These are phyloP conservation scores for Elephantulus edwardii DNA, from an alignment of 2,113 vertebrate genomes.

Conservation along the genomic window DNA sequence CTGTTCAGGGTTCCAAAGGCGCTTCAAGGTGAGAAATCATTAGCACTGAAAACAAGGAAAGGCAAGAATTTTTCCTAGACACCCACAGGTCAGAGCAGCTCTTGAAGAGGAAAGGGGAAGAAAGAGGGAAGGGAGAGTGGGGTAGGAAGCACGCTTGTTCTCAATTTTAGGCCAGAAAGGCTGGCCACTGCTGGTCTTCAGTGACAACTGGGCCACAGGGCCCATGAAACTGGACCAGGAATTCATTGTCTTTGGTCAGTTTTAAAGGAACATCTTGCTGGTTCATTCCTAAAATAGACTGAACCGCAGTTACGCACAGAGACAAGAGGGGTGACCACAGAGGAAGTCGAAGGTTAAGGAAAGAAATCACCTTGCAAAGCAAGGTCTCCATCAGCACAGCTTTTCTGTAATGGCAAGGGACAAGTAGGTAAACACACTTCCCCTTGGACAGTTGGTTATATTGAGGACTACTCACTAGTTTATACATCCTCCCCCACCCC, in stretches of 20 bases:
- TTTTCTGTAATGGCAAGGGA: conserved; percentile 71
- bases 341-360: conserved; percentile 42
- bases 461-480: conserved; percentile 75
- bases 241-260: conserved; percentile 76
- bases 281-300: conserved; percentile 71
- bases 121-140: background rate
- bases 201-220: conserved; percentile 69
- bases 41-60: conserved; percentile 80
- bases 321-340: conserved; percentile 59
- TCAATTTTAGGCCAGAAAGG: conserved; percentile 75
- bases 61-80: conserved; percentile 85
- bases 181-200: conserved; percentile 66
- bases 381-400: conserved; percentile 65
- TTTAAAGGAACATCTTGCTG: conserved; percentile 74
- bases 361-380: conserved; percentile 59
- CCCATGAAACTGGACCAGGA: conserved; percentile 76
- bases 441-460: conserved; percentile 68
- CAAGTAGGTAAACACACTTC: conserved; percentile 72
- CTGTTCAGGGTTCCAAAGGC: conserved; percentile 87
- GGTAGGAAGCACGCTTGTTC: conserved; percentile 71
- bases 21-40: conserved; percentile 85
- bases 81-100: conserved; percentile 79
- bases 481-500: conserved; percentile 75
- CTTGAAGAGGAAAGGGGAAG: conserved; percentile 61
- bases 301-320: conserved; percentile 65